Evolutionary conservation across 1,140 invertebrate species (phyloP).

Genomic region (Zaprionus kolodkinae): DNA sequence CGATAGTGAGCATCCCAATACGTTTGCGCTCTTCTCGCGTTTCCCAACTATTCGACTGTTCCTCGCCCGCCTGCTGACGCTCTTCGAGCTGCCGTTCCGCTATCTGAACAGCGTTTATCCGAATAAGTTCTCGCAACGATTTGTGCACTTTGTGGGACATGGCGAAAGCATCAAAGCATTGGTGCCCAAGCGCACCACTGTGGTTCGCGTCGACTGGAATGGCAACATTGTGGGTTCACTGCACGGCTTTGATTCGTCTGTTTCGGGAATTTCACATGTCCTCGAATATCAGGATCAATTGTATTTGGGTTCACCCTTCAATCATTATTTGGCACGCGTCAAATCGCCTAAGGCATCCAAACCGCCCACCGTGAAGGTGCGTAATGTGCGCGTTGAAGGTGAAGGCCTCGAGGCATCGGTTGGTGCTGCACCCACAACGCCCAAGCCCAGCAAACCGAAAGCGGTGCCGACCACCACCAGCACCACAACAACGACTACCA

Average conservation of each 20-base stretch:
- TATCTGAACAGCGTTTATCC: conserved; percentile 85
- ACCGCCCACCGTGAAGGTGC: conserved; percentile 81
- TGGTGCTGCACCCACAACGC: conserved; percentile 54
- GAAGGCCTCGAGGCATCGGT: conserved; percentile 68
- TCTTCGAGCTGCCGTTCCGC: conserved; percentile 86
- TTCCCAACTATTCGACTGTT: conserved; percentile 87
- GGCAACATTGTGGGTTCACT: conserved; percentile 88
- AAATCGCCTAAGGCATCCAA: conserved; percentile 85
- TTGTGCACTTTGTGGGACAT: conserved; percentile 85
- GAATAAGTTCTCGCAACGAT: conserved; percentile 70
- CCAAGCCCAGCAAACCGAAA: conserved; percentile 48
- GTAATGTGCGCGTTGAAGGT: conserved; percentile 78
- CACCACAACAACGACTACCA: conserved; percentile 72
- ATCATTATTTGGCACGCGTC: conserved; percentile 87
- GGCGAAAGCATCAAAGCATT: conserved; percentile 75
- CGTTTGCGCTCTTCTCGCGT: conserved; percentile 85
- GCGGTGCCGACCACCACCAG: conserved; percentile 57
- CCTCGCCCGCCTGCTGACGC: conserved; percentile 84
- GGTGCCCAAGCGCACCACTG: conserved; percentile 83
- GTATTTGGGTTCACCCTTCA: conserved; percentile 88
- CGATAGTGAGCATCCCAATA: conserved; percentile 85
- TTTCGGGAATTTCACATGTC: conserved; percentile 86
- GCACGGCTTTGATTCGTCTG: conserved; percentile 85
- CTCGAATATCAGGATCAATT: conserved; percentile 86
- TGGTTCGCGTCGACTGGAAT: conserved; percentile 87